Conservation (phyloP, 2,888 invertebrate genomes). For the Galerucella nymphaeae region DNA sequence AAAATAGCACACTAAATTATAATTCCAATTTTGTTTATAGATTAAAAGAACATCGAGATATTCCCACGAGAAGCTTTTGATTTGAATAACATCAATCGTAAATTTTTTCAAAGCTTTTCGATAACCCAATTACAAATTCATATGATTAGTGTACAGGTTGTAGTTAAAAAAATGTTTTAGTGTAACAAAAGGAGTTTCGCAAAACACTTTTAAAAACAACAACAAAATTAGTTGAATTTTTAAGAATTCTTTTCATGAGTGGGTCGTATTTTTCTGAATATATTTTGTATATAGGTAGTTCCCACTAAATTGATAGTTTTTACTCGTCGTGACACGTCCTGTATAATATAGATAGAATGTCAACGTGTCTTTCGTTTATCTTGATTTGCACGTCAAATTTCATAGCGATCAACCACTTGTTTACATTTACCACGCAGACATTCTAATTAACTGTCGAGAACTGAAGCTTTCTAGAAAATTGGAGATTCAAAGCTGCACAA, state of each 20-base stretch:
- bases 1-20: neutral
- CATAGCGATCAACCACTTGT: neutral
- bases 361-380: neutral
- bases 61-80: neutral
- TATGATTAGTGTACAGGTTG: neutral
- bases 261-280: no score
- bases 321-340: no score
- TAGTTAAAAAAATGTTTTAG: neutral
- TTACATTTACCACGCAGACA: conserved; percentile 5
- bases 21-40: neutral
- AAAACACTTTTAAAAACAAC: no score
- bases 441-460: conserved; percentile 5
- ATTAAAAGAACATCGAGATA: neutral
- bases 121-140: neutral
- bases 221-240: no score
- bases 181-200: no score
- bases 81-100: neutral
- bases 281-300: no score
- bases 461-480: neutral
- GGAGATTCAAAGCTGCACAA: conserved; percentile 12
- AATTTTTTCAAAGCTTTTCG: neutral
- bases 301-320: no score
- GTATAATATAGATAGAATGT: neutral
- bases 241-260: no score
- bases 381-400: neutral